phyloP scores from a whole-genome alignment of 2,797 vertebrate species.

The Kryptolebias ocellatus region DNA sequence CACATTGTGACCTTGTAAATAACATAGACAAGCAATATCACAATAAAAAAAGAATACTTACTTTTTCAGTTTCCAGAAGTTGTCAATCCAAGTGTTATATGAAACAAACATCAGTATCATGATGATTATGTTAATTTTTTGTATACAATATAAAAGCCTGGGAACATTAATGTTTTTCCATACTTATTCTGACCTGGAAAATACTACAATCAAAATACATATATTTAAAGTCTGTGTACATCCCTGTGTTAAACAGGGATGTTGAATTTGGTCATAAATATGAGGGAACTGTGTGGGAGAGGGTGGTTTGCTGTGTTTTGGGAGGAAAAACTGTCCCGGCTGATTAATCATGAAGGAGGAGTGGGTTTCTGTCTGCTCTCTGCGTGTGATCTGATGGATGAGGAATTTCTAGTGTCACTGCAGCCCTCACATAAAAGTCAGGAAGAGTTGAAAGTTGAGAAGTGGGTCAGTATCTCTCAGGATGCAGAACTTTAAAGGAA shows the following conservation, averaged over 20 bases:
- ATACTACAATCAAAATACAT: too few relatives aligned
- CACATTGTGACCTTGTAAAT: too few relatives aligned
- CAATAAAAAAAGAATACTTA: too few relatives aligned
- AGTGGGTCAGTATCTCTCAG: slow-evolving; percentile 52
- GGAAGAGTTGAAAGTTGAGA: slow-evolving; percentile 70
- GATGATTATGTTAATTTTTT: too few relatives aligned
- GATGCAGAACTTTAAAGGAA: slow-evolving; percentile 22
- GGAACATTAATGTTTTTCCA: too few relatives aligned
- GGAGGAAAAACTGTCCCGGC: slow-evolving; percentile 53
- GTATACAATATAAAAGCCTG: too few relatives aligned
- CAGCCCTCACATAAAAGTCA: slow-evolving; percentile 50
- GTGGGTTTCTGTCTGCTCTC: slow-evolving; percentile 42
- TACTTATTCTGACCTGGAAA: too few relatives aligned
- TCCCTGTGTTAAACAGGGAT: neutral
- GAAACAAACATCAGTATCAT: too few relatives aligned
- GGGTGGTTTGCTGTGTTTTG: slow-evolving; percentile 23
- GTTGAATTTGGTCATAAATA: slow-evolving; percentile 11
- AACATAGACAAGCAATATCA: too few relatives aligned
- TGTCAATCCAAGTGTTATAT: too few relatives aligned
- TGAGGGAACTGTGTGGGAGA: slow-evolving; percentile 39
- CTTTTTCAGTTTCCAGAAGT: too few relatives aligned
- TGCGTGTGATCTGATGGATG: slow-evolving; percentile 69
- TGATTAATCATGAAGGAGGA: slow-evolving; percentile 68
- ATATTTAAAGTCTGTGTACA: too few relatives aligned
- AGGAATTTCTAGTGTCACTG: slow-evolving; percentile 30